These are phyloP conservation scores for Enoplolaimus lenunculus DNA, from an alignment of 2,888 invertebrate genomes.

Conservation along the genomic window DNA sequence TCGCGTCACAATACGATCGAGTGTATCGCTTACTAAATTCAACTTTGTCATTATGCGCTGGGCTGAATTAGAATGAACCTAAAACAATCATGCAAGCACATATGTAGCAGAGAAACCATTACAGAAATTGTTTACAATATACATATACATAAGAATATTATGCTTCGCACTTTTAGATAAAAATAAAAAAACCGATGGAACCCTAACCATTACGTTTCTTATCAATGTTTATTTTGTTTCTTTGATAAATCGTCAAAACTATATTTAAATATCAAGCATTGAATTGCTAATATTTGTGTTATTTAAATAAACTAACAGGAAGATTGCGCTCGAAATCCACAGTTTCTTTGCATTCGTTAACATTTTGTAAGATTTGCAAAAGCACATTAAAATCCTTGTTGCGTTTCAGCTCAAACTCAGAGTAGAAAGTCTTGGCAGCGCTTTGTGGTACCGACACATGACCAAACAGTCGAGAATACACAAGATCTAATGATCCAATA, in stretches of 20 bases:
- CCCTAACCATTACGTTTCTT: too few relatives aligned
- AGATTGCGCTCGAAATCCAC: neutral
- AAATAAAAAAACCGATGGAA: too few relatives aligned
- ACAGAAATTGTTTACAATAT: too few relatives aligned
- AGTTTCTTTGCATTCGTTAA: constrained; percentile 11
- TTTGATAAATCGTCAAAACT: too few relatives aligned
- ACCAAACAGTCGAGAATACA: constrained; percentile 8
- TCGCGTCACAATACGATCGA: neutral
- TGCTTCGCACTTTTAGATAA: too few relatives aligned
- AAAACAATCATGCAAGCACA: too few relatives aligned
- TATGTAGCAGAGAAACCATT: too few relatives aligned
- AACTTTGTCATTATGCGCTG: constrained; percentile 16
- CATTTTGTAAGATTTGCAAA: constrained; percentile 8
- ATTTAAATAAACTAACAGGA: too few relatives aligned
- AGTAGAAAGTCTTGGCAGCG: neutral
- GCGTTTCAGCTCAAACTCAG: neutral
- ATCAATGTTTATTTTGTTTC: too few relatives aligned
- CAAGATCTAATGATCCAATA: neutral
- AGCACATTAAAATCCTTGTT: neutral
- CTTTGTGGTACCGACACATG: neutral
- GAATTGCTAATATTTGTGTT: too few relatives aligned
- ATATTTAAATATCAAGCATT: too few relatives aligned
- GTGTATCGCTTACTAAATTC: constrained; percentile 2
- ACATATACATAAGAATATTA: too few relatives aligned
- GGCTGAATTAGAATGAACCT: neutral